These are phyloP conservation scores for Zaprionus lineosus DNA, from an alignment of 2,888 invertebrate species.

Conservation along the genomic window DNA sequence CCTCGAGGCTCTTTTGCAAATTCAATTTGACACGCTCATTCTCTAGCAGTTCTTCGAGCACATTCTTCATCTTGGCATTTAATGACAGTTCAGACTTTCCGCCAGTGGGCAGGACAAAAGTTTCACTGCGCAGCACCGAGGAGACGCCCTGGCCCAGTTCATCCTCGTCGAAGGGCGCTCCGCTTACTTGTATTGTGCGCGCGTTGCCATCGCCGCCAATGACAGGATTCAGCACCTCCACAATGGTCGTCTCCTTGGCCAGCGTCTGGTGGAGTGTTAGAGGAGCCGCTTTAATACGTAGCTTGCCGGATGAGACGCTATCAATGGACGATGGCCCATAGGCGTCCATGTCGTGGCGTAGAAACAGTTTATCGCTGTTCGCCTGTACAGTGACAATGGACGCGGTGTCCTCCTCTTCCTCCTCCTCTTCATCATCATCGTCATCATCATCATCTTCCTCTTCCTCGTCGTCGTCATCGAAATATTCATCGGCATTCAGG, in stretches of 20 bases:
- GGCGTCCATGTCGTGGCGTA: constrained; percentile 76
- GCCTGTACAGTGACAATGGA: constrained; percentile 84
- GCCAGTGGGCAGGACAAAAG: constrained; percentile 69
- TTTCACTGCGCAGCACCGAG: constrained; percentile 74
- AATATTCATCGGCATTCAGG: constrained; percentile 52
- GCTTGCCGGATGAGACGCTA: constrained; percentile 70
- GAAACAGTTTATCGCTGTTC: constrained; percentile 81
- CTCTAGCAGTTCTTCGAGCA: constrained; percentile 82
- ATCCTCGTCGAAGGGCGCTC: constrained; percentile 64
- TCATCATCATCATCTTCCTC: constrained; percentile 81
- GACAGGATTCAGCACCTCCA: constrained; percentile 83
- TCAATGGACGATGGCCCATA: constrained; percentile 78
- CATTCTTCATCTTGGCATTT: constrained; percentile 84
- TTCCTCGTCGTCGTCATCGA: constrained; percentile 64
- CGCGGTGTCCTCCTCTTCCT: constrained; percentile 85
- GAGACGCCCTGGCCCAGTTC: constrained; percentile 54
- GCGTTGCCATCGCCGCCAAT: constrained; percentile 82
- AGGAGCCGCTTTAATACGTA: constrained; percentile 73
- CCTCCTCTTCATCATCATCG: constrained; percentile 80
- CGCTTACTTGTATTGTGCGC: constrained; percentile 81
- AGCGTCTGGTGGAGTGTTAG: constrained; percentile 79
- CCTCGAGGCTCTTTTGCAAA: constrained; percentile 83
- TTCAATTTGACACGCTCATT: constrained; percentile 83
- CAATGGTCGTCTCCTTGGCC: constrained; percentile 81
- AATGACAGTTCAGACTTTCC: constrained; percentile 79